Evolutionary conservation across 2,113 vertebrate species (phyloP), one percentile per base, ranked within the genome.

Genomic region (Triplophysa dalaica): DNA sequence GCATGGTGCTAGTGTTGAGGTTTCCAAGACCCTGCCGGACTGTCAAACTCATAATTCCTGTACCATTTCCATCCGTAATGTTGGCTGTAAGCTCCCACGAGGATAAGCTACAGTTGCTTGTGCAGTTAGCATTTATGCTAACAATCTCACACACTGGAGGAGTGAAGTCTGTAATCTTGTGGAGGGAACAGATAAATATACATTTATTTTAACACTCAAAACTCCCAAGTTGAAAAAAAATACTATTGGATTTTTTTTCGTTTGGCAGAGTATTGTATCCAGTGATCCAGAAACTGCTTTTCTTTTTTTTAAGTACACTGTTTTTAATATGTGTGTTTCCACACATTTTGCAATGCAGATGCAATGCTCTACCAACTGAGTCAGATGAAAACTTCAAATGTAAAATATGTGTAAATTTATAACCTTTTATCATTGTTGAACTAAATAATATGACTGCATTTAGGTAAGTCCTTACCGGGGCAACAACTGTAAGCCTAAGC

Each of bases 41-140:
- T 26, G 58, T 77, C 60, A 93, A 0, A 0, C 73, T 85, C 12
- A 81, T 79, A 2, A 93, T 81, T 24, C 91, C 90, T 0, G 89
- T 89, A 0, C 91, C 91, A 0, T 87, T 89, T 79, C 87, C 84
- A 9, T 93, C 91, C 0, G 89, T 86, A 54, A 93, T 8, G 52
- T 88, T 88, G 0, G 86, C 87, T 0, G 83, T 73, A 12, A 91
- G 85, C 21, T 84, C 29, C 91, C 91, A 93, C 29, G 82, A 50
- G 3, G 79, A 73, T 4, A 83, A 77, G 26, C 78, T 74, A 62
- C 91, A 92, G 69, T 82, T 80, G 0, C 81, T 68, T 0, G n/a
- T 48, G 54, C 90, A 91, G 76, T 11, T 73, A 17, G 45, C 43
- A 11, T 74, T 82, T 22, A 79, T 33, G 1, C 54, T 86, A 61